Base-by-base conservation (phyloP, 1,140 invertebrate species). In the Galendromus occidentalis region DNA sequence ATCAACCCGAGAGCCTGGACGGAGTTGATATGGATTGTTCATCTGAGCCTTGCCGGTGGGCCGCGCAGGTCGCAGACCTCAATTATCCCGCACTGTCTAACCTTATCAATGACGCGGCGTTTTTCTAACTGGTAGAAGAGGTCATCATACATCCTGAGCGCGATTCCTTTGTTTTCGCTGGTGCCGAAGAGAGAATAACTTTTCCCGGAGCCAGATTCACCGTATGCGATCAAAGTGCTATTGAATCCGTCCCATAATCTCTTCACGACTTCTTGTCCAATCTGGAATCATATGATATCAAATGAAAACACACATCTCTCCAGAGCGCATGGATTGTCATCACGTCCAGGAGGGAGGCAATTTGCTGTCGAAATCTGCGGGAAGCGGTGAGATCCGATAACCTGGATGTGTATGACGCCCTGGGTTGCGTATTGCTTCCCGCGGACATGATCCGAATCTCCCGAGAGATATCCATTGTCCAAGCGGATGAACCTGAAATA, bases 151-250 rank as follows among this genome's bases (percentile, higher is more conserved):
- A 59, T 59, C 25, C 51, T 25, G 14, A 59, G 20, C 14, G 51
- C 51, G 25, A 59, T 29, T 29, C 51, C 51, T 33, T 59, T 59
- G 22, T 59, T 59, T 59, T 59, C 51, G 22, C 25, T 14, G 1
- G 51, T 59, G 14, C 51, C 51, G 33, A 59, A 59, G 17, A 59
- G 33, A 6, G 51, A 20, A 59, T 59, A 59, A 59, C 51, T 59
- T 25, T 59, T 59, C 14, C 51, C 51, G 25, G 51, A 59, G 1
- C 20, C 51, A 14, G 51, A 59, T 33, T 59, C 51, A 14, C 51
- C 51, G 22, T 59, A 59, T 4, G 51, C 51, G n/a, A 59, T 59
- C 12, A 59, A 29, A 1, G 51, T 59, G 25, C n/a, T 20, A 22
- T 59, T 25, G 17, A 59, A 25, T 29, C 51, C 51, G 33, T 59